These are phyloP conservation scores for Cryptotermes secundus DNA, from an alignment of 1,140 invertebrate species.

Conservation along the genomic window DNA sequence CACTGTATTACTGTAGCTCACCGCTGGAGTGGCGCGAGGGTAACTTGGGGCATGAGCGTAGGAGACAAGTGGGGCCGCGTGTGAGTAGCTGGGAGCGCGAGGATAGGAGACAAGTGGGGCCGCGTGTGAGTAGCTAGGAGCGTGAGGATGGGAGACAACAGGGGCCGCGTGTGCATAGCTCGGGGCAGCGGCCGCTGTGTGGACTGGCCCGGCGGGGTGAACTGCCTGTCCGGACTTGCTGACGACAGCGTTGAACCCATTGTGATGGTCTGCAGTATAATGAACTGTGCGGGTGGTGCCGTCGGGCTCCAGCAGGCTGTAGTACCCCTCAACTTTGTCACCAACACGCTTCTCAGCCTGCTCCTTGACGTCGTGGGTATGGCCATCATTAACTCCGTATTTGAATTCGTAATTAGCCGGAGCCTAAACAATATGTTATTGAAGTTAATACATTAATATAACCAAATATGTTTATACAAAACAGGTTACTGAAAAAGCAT, in stretches of 20 bases:
- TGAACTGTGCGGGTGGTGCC: conserved; percentile 36
- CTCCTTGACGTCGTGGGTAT: conserved; percentile 38
- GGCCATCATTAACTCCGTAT: conserved; percentile 38
- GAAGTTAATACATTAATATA: too few relatives aligned
- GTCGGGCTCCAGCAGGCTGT: conserved; percentile 40
- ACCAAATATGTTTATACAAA: too few relatives aligned
- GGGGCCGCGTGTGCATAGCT: background rate
- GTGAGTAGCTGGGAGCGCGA: background rate
- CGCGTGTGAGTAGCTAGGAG: background rate
- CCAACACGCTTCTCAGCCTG: conserved; percentile 39
- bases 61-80: background rate
- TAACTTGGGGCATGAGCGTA: background rate
- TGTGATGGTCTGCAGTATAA: conserved; percentile 37
- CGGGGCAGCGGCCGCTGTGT: background rate
- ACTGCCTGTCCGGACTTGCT: conserved; percentile 33
- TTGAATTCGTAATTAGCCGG: conserved; percentile 33
- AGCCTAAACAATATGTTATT: background rate
- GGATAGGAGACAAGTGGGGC: background rate
- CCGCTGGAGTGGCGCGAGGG: background rate
- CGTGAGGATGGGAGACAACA: background rate
- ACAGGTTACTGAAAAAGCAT: too few relatives aligned
- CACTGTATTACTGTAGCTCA: background rate
- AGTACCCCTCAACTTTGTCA: conserved; percentile 38
- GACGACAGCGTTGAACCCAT: conserved; percentile 40
- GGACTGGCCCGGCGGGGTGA: conserved; percentile 44